Evolutionary conservation across 2,888 invertebrate species (phyloP).

Genomic region (Beris chalybata): DNA sequence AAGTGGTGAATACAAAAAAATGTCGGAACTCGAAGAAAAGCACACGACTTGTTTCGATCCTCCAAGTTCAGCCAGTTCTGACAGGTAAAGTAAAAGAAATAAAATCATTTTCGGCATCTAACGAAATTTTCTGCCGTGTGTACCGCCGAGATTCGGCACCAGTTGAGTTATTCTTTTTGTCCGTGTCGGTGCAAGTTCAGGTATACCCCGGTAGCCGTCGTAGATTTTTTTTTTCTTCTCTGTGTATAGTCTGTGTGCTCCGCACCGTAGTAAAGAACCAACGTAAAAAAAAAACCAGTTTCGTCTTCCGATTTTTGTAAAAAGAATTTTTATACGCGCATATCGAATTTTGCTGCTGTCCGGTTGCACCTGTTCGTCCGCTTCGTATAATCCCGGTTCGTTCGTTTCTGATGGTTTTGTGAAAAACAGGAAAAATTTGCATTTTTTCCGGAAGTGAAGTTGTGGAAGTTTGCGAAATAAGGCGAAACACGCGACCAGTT

Average conservation of each 20-base stretch:
- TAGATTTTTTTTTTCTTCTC: too few relatives aligned
- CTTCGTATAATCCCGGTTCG: not conserved
- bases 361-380: not conserved
- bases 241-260: not conserved
- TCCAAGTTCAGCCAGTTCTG: slow-evolving; percentile 88
- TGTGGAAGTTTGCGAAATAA: too few relatives aligned
- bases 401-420: not conserved
- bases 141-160: not conserved
- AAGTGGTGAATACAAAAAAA: slow-evolving; percentile 25
- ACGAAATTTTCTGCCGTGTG: not conserved
- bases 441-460: too few relatives aligned
- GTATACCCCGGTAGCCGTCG: not conserved
- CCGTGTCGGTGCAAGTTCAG: not conserved
- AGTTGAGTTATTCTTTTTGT: not conserved
- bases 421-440: slow-evolving; percentile 1
- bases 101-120: not conserved
- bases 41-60: slow-evolving; percentile 70
- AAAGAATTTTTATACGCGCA: too few relatives aligned
- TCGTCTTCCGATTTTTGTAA: not conserved
- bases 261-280: not conserved
- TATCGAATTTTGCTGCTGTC: too few relatives aligned
- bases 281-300: slow-evolving; percentile 23
- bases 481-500: too few relatives aligned
- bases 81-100: slow-evolving; percentile 66
- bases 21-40: slow-evolving; percentile 44